Conservation (phyloP, 2,113 vertebrate genomes). For the Clarias magur region DNA sequence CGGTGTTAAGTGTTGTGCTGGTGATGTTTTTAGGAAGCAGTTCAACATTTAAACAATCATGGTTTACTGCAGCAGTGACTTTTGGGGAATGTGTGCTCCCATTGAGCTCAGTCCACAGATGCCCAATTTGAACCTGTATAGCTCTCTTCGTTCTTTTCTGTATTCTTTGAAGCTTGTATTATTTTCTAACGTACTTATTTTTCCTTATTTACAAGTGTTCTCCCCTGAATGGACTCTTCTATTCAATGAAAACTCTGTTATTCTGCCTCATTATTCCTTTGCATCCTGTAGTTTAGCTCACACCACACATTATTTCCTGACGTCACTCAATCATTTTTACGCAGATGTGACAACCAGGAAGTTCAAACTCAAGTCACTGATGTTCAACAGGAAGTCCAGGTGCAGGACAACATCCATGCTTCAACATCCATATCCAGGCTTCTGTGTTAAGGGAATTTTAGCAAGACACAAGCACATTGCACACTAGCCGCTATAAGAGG, state of each 20-base stretch:
- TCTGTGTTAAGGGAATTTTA: neutral
- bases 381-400: neutral
- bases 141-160: neutral
- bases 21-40: neutral
- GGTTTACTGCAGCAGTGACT: neutral
- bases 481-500: neutral
- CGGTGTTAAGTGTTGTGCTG: neutral
- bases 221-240: neutral
- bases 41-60: neutral
- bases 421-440: neutral
- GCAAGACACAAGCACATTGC: neutral
- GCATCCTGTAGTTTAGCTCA: neutral
- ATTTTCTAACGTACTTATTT: neutral
- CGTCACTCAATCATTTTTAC: neutral
- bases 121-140: neutral
- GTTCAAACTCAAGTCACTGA: constrained; percentile 6
- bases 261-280: neutral
- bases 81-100: neutral
- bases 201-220: neutral
- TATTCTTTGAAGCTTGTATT: neutral
- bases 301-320: neutral
- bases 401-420: neutral
- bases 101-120: neutral
- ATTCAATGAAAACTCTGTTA: neutral
- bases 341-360: constrained; percentile 10